Evolutionary conservation across 2,113 vertebrate genomes (phyloP).

Genomic region (Ifrita kowaldi): DNA sequence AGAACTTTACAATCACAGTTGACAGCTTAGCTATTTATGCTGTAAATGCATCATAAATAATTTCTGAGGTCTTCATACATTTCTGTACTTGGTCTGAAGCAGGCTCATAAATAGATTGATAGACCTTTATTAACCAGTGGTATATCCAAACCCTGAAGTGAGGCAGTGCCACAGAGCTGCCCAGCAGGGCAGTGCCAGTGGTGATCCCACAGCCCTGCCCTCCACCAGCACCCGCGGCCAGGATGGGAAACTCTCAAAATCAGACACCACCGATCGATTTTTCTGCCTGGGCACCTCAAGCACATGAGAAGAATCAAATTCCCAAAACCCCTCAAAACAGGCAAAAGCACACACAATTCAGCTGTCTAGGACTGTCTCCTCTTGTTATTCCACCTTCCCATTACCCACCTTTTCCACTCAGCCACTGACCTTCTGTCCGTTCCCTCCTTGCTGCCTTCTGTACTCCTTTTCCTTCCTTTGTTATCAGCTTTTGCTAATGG

Average conservation of each 20-base stretch:
- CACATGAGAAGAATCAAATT: neutral
- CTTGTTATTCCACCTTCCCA: neutral
- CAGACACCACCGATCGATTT: neutral
- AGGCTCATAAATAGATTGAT: conserved; percentile 56
- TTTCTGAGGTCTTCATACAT: conserved; percentile 54
- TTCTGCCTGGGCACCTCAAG: neutral
- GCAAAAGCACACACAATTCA: neutral
- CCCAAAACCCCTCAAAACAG: neutral
- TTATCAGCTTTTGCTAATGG: neutral
- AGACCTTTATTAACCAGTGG: conserved; percentile 2
- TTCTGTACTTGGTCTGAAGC: conserved; percentile 24
- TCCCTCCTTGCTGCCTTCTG: neutral
- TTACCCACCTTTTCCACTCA: neutral
- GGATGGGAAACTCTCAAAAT: neutral
- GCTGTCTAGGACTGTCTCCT: neutral
- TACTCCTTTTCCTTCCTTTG: neutral
- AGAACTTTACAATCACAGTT: conserved; percentile 15
- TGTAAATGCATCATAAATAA: conserved; percentile 69
- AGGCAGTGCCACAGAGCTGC: neutral
- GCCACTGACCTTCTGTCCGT: neutral
- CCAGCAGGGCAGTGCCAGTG: neutral
- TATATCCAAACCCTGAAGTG: neutral
- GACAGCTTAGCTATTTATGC: conserved; percentile 49
- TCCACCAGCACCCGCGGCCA: neutral
- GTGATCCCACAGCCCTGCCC: neutral